A percentile compares a stretch with the other conserved stretches of the same genome.
These are phyloP conservation scores for Sialia sialis DNA, from an alignment of 2,113 vertebrate genomes.

Conservation along the genomic window DNA sequence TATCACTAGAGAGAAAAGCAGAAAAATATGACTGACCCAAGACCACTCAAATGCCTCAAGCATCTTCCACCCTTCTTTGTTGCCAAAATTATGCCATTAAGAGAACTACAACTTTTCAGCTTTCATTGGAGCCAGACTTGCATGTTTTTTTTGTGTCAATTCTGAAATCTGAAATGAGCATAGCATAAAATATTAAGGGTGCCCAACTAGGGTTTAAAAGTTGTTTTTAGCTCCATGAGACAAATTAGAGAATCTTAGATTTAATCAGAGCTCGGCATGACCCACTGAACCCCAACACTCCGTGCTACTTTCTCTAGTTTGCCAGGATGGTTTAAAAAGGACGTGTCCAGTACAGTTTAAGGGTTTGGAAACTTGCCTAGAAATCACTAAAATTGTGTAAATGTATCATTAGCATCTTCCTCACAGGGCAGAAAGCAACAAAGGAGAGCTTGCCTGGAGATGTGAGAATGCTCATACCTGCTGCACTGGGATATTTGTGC, in stretches of 20 bases:
- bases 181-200: not conserved
- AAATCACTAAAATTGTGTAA: not conserved
- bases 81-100: not conserved
- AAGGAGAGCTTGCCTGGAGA: not conserved
- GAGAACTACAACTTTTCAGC: not conserved
- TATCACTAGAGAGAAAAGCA: not conserved
- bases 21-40: not conserved
- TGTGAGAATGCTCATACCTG: not conserved
- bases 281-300: not conserved
- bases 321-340: not conserved
- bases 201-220: not conserved
- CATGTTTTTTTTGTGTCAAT: accelerated
- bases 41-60: not conserved
- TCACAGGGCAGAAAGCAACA: not conserved
- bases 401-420: not conserved
- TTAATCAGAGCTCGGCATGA: not conserved
- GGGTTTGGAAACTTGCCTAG: not conserved
- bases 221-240: not conserved
- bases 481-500: not conserved
- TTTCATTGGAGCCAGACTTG: not conserved
- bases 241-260: not conserved
- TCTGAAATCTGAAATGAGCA: not conserved
- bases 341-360: not conserved
- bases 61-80: not conserved
- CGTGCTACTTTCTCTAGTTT: not conserved